Conservation (phyloP, 2,888 invertebrate genomes). For the Phlogophora meticulosa region DNA sequence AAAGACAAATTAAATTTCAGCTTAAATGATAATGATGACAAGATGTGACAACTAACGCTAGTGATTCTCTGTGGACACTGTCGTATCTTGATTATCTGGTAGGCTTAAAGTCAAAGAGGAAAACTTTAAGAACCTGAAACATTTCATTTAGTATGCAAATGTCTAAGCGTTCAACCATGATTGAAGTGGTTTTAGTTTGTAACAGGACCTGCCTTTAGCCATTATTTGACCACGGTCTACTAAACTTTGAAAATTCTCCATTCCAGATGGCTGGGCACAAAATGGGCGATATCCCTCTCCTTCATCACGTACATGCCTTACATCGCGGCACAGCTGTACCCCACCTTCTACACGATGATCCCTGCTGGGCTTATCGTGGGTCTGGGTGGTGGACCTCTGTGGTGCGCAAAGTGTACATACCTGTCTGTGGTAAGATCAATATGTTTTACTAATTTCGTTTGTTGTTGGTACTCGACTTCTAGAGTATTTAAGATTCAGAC, state of each 20-base stretch:
- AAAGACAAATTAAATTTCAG: background rate
- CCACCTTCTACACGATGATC: slow-evolving; percentile 92
- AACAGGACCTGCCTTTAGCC: no score
- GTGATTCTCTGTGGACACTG: no score
- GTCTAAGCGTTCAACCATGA: no score
- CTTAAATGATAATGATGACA: background rate
- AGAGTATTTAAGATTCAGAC: no score
- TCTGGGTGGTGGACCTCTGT: slow-evolving; percentile 92
- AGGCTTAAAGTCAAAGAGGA: background rate
- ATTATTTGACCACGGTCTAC: background rate
- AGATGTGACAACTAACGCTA: no score
- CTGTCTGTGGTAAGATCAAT: slow-evolving; percentile 89
- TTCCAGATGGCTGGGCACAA: slow-evolving; percentile 92
- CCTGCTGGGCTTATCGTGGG: slow-evolving; percentile 93
- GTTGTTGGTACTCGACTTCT: no score
- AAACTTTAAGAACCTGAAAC: background rate
- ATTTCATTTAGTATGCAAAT: background rate
- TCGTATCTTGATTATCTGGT: no score
- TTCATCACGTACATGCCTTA: slow-evolving; percentile 93
- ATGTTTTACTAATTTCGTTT: background rate
- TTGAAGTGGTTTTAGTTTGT: no score
- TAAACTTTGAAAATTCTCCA: background rate
- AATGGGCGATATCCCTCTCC: slow-evolving; percentile 92
- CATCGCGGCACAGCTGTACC: slow-evolving; percentile 93
- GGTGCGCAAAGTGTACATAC: slow-evolving; percentile 94